Evolutionary conservation across 2,888 invertebrate genomes (phyloP), one percentile per base, ranked within the genome.

Genomic region (Cylloceria caligata): DNA sequence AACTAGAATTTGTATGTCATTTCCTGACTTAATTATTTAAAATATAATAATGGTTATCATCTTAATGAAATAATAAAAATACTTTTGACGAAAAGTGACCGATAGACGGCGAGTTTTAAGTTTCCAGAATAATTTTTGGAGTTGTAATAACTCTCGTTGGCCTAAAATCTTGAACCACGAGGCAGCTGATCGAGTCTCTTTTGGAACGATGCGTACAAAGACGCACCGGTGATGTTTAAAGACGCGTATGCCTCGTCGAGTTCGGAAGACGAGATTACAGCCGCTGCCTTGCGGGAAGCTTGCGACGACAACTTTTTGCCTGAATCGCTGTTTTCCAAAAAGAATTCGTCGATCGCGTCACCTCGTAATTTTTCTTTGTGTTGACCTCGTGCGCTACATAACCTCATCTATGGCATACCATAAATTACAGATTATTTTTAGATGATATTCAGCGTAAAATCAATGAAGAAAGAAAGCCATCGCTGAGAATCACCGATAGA

Each of bases 181-280:
- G 19, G 55, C 39, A 0, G 1, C 5, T 5, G 11, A 24, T 36
- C 3, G 19, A 24, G 49, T 52, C 16, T 52, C 19, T 36, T 2
- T 27, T 62, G 42, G 24, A 13, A 39, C 4, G 21, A 64, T 64
- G 64, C 64, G 42, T 21, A n/a, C 6, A 13, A 39, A 74, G 52
- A 42, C 27, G 39, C 27, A n/a, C 39, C 21, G 36, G 64, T 42
- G 13, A 76, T 76, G 75, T n/a, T 42, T 4, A 45, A 57, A 60
- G 65, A 71, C 55, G 65, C 76, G 42, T 64, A 81, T 64, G 71
- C 86, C 16, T 80, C 80, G 3, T 88, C 89, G 6, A 89, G 89
- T 77, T 90, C 90, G 0, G 91, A 91, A 34, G 91, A 91, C 68
- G 90, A 91, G 82, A 74, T 68, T 73, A 55, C 60, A 13, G 76